Evolutionary conservation across 2,888 invertebrate genomes (phyloP).

Genomic region (Dorcus hopei): DNA sequence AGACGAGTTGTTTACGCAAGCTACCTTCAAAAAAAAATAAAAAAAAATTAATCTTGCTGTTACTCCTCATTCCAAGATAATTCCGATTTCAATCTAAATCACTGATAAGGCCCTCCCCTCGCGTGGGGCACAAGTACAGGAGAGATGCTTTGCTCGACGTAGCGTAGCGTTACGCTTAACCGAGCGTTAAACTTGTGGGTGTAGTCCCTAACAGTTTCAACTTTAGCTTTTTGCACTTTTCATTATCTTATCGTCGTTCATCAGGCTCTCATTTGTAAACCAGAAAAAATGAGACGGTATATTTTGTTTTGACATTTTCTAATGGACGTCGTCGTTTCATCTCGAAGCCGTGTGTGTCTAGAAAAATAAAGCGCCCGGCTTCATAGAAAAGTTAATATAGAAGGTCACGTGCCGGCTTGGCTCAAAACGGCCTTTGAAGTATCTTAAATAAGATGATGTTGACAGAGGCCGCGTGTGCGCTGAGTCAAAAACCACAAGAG

Average conservation of each 20-base stretch:
- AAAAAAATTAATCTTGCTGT: constrained; percentile 9
- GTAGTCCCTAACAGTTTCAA: constrained; percentile 7
- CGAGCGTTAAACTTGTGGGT: constrained; percentile 25
- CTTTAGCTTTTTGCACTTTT: too few species aligned
- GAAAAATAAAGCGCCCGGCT: constrained; percentile 15
- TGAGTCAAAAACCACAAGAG: constrained; percentile 42
- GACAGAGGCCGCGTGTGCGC: constrained; percentile 41
- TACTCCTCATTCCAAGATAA: constrained; percentile 22
- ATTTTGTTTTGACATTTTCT: not conserved
- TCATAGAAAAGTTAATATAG: constrained; percentile 29
- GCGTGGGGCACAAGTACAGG: constrained; percentile 25
- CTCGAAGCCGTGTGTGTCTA: not conserved
- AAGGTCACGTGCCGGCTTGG: constrained; percentile 26
- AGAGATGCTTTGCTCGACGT: constrained; percentile 31
- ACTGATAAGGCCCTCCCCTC: constrained; percentile 22
- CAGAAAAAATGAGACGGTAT: too few species aligned
- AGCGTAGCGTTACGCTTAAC: constrained; percentile 28
- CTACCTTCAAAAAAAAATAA: not conserved
- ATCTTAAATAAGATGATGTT: constrained; percentile 37
- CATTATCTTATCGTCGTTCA: too few species aligned
- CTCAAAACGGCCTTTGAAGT: constrained; percentile 38
- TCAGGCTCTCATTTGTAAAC: too few species aligned
- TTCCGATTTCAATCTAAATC: constrained; percentile 32
- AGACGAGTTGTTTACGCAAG: not conserved
- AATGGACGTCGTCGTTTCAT: not conserved